Conservation (phyloP, 2,888 invertebrate genomes). For the Mimas tiliae region DNA sequence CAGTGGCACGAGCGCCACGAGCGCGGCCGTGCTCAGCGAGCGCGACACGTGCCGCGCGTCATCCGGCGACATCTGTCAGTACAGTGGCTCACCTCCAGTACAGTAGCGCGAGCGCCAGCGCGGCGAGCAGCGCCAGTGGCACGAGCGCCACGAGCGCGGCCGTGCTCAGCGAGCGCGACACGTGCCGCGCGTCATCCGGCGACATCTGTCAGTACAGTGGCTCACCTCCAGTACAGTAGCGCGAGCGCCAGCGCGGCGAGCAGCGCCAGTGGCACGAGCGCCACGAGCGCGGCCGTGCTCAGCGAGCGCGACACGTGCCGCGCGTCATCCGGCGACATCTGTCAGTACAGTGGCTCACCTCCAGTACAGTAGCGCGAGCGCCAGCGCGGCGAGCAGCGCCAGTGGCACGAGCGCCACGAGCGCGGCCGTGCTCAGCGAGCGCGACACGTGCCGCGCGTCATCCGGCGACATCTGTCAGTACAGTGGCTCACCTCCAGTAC, state of each 20-base stretch:
- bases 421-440: no score
- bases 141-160: not conserved
- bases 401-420: no score
- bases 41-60: conserved; percentile 42
- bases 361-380: no score
- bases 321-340: conserved; percentile 44
- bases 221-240: conserved; percentile 69
- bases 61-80: conserved; percentile 46
- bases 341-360: no score
- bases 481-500: conserved; percentile 64
- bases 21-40: no score
- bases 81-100: conserved; percentile 64
- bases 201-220: conserved; percentile 8
- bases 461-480: conserved; percentile 20
- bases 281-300: conserved; percentile 51
- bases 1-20: conserved; percentile 46
- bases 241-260: conserved; percentile 62
- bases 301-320: conserved; percentile 56
- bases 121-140: conserved; percentile 41
- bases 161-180: conserved; percentile 40
- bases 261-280: conserved; percentile 55
- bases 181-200: conserved; percentile 42
- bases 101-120: conserved; percentile 30
- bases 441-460: no score
- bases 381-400: no score